A percentile compares a stretch with the other conserved stretches of the same genome.
phyloP scores from a whole-genome alignment of 2,888 invertebrate genomes.

The Ormia ochracea region DNA sequence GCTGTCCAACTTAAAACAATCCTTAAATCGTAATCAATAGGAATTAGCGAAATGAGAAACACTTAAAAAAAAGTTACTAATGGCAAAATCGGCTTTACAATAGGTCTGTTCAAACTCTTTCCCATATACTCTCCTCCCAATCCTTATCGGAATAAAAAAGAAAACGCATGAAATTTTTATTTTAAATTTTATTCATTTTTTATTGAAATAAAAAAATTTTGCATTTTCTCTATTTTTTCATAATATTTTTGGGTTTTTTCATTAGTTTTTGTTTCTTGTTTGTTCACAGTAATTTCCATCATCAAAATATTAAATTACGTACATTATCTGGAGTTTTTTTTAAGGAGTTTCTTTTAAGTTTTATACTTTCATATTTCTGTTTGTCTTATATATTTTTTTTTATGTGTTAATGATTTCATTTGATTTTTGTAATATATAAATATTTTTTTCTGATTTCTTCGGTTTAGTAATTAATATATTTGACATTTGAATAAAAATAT shows the following conservation, averaged over 20 bases:
- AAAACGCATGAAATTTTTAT: constrained; percentile 24
- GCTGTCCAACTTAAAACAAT: too few relatives aligned
- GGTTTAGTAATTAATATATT: constrained; percentile 59
- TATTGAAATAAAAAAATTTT: constrained; percentile 66
- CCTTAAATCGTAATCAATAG: too few relatives aligned
- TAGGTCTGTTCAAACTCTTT: too few relatives aligned
- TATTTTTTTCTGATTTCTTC: constrained; percentile 20
- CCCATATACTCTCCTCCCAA: too few relatives aligned
- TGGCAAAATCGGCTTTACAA: too few relatives aligned
- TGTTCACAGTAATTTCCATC: constrained; percentile 74
- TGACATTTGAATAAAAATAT: constrained; percentile 64
- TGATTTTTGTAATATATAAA: constrained; percentile 34
- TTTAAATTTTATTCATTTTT: constrained; percentile 66
- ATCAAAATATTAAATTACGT: constrained; percentile 75
- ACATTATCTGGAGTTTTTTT: constrained; percentile 68
- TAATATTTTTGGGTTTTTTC: constrained; percentile 63
- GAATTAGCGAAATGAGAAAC: too few relatives aligned
- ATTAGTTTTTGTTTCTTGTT: constrained; percentile 57
- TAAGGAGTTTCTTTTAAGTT: constrained; percentile 48
- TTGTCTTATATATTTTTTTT: constrained; percentile 29
- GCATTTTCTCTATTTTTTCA: constrained; percentile 63
- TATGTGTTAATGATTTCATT: constrained; percentile 50
- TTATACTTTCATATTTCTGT: constrained; percentile 30
- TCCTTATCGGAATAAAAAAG: constrained; percentile 15
- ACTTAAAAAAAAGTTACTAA: too few relatives aligned